Conservation (phyloP, 2,888 invertebrate genomes). For the Folsomia candida region DNA sequence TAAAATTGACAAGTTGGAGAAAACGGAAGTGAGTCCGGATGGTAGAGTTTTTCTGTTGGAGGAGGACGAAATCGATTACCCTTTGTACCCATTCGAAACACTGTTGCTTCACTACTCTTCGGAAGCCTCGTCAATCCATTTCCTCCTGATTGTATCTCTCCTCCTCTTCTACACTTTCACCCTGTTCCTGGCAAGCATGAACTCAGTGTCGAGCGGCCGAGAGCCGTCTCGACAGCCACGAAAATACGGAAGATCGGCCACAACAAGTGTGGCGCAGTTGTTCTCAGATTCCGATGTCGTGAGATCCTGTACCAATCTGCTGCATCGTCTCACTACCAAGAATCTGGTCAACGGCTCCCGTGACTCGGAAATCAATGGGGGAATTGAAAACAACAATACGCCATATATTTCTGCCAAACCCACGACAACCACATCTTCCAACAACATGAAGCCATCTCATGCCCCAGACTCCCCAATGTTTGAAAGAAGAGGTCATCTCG, state of each 20-base stretch:
- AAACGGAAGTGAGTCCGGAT: neutral
- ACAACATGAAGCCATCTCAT: conserved; percentile 26
- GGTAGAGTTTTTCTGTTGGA: conserved; percentile 3
- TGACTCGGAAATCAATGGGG: conserved; percentile 31
- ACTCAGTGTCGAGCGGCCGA: conserved; percentile 33
- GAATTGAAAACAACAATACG: conserved; percentile 13
- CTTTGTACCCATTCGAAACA: neutral
- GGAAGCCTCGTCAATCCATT: conserved; percentile 2
- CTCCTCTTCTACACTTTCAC: conserved; percentile 16
- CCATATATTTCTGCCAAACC: conserved; percentile 15
- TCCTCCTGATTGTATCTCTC: neutral
- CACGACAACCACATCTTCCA: conserved; percentile 1
- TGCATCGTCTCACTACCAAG: conserved; percentile 73
- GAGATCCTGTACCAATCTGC: conserved; percentile 74
- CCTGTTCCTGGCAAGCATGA: conserved; percentile 39
- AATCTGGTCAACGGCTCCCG: conserved; percentile 54
- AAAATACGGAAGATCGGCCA: conserved; percentile 66
- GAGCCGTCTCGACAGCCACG: conserved; percentile 53
- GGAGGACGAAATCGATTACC: conserved; percentile 26
- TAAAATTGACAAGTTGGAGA: conserved; percentile 4
- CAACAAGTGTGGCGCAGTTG: conserved; percentile 79
- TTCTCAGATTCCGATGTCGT: conserved; percentile 64
- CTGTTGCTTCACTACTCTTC: conserved; percentile 10
- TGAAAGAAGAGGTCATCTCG: conserved; percentile 23
- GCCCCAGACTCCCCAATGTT: conserved; percentile 35